phyloP scores from a whole-genome alignment of 2,888 invertebrate genomes.

The Anodontia alba region DNA sequence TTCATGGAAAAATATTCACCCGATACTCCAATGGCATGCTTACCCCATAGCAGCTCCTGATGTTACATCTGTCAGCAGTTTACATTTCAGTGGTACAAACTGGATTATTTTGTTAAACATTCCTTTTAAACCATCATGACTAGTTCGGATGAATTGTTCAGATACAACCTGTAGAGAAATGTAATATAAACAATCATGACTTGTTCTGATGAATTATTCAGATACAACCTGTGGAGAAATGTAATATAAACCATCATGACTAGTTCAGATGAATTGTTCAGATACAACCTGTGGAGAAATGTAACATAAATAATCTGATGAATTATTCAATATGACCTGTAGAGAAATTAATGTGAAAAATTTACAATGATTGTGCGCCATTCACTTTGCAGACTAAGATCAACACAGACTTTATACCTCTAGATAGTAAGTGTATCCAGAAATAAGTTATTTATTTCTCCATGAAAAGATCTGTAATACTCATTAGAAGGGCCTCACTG shows the following conservation, averaged over 20 bases:
- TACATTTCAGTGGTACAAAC: conserved; percentile 88
- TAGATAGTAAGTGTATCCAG: too few relatives aligned
- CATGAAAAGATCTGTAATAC: too few relatives aligned
- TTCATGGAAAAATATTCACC: too few relatives aligned
- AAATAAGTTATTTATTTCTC: too few relatives aligned
- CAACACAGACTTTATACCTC: too few relatives aligned
- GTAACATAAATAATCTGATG: conserved; percentile 88
- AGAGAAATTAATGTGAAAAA: not conserved
- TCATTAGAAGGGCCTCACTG: too few relatives aligned
- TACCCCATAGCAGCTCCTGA: conserved; percentile 73
- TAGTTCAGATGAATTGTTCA: conserved; percentile 88
- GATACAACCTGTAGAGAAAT: conserved; percentile 87
- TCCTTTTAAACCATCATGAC: conserved; percentile 88
- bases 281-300: conserved; percentile 88
- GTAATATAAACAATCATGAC: conserved; percentile 87
- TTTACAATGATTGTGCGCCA: too few relatives aligned
- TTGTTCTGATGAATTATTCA: conserved; percentile 87
- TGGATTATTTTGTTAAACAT: conserved; percentile 90
- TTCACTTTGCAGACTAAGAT: too few relatives aligned
- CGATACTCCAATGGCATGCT: too few relatives aligned
- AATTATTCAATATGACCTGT: conserved; percentile 87
- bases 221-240: conserved; percentile 88
- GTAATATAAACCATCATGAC: conserved; percentile 88
- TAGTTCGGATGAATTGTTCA: conserved; percentile 88
- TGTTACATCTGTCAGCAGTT: conserved; percentile 80